Evolutionary conservation across 2,888 invertebrate genomes (phyloP), one percentile per base, ranked within the genome.

Genomic region (Acleris laterana): DNA sequence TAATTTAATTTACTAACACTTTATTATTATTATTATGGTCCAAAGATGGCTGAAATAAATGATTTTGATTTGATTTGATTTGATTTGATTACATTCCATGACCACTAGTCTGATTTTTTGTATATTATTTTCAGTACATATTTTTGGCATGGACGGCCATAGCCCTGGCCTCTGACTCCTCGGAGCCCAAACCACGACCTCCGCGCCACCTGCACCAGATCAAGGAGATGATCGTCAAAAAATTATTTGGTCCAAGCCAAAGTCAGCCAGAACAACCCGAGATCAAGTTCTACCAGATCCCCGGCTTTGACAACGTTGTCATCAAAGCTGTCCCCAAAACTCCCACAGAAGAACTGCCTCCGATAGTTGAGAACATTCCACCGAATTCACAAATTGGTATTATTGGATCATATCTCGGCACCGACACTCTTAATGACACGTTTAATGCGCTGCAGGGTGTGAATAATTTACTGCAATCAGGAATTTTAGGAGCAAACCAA

Each of bases 71-170:
- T n/a, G n/a, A n/a, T n/a, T n/a, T n/a, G n/a, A n/a, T n/a, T n/a
- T n/a, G n/a, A n/a, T n/a, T n/a, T n/a, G n/a, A 6, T 19, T 6
- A 19, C 19, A n/a, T 22, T 20, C 9, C 5, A 13, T 16, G 6
- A 16, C 11, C 25, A 50, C 22, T 3, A 16, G 1, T 25, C 13
- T 51, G 19, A 22, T 2, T 6, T 16, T 19, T 42, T 20, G 19
- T 44, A 42, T 44, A 6, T 22, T 25, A 0, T 82, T 85, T 60
- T 80, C 38, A 87, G 86, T 82, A 75, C 53, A 64, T 84, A 51
- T 58, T 84, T 25, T 61, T 85, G 62, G 72, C 71, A 53, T 74
- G 71, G 59, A 64, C 75, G 3, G 75, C 70, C n/a, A 32, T 72
- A 42, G 72, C 73, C 50, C 53, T 70, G 49, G 72, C 82, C 13